phyloP scores from a whole-genome alignment of 2,113 vertebrate genomes.

The Mesembrinibis cayennensis region DNA sequence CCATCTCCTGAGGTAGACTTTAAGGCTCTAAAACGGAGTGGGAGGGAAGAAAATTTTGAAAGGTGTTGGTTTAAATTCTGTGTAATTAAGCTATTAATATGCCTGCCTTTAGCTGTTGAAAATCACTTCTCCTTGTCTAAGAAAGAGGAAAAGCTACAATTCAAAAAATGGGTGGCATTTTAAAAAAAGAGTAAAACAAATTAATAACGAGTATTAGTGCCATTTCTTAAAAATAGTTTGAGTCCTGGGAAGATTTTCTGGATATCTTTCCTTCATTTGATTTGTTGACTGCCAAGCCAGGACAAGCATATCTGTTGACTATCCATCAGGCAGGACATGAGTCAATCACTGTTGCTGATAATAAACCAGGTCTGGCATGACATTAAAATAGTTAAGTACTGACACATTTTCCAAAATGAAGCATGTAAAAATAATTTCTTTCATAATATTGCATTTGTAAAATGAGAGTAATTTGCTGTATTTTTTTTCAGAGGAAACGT shows the following conservation, averaged over 20 bases:
- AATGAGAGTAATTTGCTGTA: neutral
- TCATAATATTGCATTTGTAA: neutral
- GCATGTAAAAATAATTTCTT: neutral
- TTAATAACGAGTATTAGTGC: neutral
- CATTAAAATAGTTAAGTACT: neutral
- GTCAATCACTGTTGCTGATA: constrained; percentile 20
- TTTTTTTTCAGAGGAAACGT: neutral
- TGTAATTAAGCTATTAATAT: neutral
- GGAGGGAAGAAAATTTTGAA: neutral
- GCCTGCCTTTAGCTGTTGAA: neutral
- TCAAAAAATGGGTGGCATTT: neutral
- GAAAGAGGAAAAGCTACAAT: neutral
- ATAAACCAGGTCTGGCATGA: neutral
- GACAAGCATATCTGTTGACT: neutral
- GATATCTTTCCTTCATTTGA: neutral
- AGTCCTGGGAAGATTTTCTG: constrained; percentile 15
- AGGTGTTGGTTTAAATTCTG: neutral
- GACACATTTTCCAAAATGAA: neutral
- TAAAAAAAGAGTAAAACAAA: neutral
- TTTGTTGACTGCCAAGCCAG: constrained; percentile 16
- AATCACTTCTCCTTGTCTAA: neutral
- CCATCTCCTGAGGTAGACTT: neutral
- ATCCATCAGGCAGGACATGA: neutral
- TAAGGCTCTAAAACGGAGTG: neutral
- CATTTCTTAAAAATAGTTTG: neutral